phyloP scores from a whole-genome alignment of 2,888 invertebrate species.

The Incurvaria masculella region DNA sequence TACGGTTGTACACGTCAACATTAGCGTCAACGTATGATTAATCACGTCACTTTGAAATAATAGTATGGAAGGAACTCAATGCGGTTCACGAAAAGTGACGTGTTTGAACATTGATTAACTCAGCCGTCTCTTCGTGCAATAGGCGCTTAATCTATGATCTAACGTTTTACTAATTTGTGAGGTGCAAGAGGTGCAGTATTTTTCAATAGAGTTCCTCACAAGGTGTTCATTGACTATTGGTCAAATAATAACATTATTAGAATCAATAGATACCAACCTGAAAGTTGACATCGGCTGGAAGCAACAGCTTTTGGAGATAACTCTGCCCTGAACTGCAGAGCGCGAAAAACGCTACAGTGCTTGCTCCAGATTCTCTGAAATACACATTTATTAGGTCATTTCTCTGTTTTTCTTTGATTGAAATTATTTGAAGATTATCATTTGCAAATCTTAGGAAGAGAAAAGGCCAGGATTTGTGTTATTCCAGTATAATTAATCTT shows the following conservation, averaged over 20 bases:
- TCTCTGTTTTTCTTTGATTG: neutral
- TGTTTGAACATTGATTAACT: too few relatives aligned
- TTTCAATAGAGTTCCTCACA: too few relatives aligned
- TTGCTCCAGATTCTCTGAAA: constrained; percentile 50
- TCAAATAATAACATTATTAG: neutral
- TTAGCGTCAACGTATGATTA: too few relatives aligned
- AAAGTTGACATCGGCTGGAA: constrained; percentile 34
- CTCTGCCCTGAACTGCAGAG: constrained; percentile 34
- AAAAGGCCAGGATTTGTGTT: too few relatives aligned
- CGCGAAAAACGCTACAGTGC: constrained; percentile 44
- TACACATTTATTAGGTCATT: neutral
- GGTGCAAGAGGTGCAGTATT: too few relatives aligned
- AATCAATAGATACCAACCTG: constrained; percentile 24
- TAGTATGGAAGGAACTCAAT: too few relatives aligned
- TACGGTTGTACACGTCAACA: too few relatives aligned
- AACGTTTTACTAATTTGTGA: too few relatives aligned
- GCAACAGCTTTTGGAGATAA: constrained; percentile 32
- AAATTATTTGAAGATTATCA: neutral
- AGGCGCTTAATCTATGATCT: too few relatives aligned
- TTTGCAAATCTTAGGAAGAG: neutral
- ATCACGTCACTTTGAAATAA: neutral
- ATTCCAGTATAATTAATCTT: neutral
- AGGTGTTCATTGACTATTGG: too few relatives aligned
- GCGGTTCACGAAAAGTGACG: too few relatives aligned
- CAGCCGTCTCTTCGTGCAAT: too few relatives aligned